A percentile compares a stretch with the other conserved stretches of the same genome.
These are phyloP conservation scores for Pseudomyrmex concolor DNA, from an alignment of 1,140 invertebrate species.

Conservation along the genomic window DNA sequence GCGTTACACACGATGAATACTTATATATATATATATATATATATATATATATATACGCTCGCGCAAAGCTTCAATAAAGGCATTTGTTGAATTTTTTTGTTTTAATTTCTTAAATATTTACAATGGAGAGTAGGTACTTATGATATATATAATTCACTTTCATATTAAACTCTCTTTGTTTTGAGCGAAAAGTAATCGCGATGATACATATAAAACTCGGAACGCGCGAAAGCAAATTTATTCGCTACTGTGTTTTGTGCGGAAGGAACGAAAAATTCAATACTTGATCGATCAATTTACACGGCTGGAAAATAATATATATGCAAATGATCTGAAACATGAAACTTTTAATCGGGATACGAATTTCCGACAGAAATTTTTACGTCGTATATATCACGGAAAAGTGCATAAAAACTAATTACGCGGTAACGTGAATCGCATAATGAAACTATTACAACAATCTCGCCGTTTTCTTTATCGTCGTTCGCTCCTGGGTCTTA, in stretches of 20 bases:
- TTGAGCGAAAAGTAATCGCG: not conserved
- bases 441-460: slow-evolving; percentile 51
- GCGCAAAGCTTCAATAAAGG: not conserved
- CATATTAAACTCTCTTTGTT: too few relatives aligned
- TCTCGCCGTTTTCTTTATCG: slow-evolving; percentile 37
- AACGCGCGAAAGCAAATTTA: not conserved
- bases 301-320: not conserved
- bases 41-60: too few relatives aligned
- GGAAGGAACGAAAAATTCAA: not conserved
- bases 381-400: slow-evolving; percentile 5
- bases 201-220: not conserved
- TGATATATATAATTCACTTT: too few relatives aligned
- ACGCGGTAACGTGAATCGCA: slow-evolving; percentile 26
- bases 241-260: not conserved
- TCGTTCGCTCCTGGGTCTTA: slow-evolving; percentile 8
- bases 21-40: too few relatives aligned
- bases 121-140: too few relatives aligned
- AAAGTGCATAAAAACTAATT: slow-evolving; percentile 34
- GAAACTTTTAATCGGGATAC: slow-evolving; percentile 37
- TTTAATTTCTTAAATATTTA: not conserved
- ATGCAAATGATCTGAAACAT: not conserved
- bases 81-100: not conserved
- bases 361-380: not conserved
- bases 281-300: not conserved
- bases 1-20: not conserved